Conservation (phyloP, 2,888 invertebrate species). For the Drosophila rellima region DNA sequence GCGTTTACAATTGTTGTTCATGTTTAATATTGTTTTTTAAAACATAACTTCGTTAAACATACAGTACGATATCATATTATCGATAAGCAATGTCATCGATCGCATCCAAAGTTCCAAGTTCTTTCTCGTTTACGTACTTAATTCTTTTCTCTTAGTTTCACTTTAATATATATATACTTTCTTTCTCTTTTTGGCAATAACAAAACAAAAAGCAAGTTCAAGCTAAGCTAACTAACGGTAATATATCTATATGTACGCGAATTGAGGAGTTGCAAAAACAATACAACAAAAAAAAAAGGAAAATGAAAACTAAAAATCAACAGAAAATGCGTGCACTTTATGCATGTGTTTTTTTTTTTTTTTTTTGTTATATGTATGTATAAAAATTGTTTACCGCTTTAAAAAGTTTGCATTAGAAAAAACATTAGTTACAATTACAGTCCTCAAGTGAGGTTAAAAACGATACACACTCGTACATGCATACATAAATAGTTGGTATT, state of each 20-base stretch:
- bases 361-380: slow-evolving; percentile 5
- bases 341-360: slow-evolving; percentile 14
- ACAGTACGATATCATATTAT: slow-evolving; percentile 34
- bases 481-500: slow-evolving; percentile 36
- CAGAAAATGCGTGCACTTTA: slow-evolving; percentile 17
- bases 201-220: slow-evolving; percentile 57
- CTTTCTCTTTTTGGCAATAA: slow-evolving; percentile 46
- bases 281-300: slow-evolving; percentile 21
- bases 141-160: slow-evolving; percentile 2
- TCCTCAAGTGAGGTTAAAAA: slow-evolving; percentile 30
- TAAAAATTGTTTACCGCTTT: slow-evolving; percentile 26
- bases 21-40: slow-evolving; percentile 3
- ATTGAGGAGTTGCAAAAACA: slow-evolving; percentile 18
- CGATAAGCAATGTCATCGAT: slow-evolving; percentile 14
- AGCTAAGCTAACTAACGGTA: slow-evolving; percentile 62
- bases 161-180: slow-evolving; percentile 21
- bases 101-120: slow-evolving; percentile 10
- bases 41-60: slow-evolving; percentile 44
- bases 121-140: slow-evolving; percentile 1
- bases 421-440: slow-evolving; percentile 43
- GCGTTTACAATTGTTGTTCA: slow-evolving; percentile 15
- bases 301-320: slow-evolving; percentile 16
- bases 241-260: slow-evolving; percentile 17
- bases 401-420: slow-evolving; percentile 37
- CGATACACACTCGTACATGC: slow-evolving; percentile 23